phyloP scores from a whole-genome alignment of 2,888 invertebrate genomes.

The Spodoptera picta region DNA sequence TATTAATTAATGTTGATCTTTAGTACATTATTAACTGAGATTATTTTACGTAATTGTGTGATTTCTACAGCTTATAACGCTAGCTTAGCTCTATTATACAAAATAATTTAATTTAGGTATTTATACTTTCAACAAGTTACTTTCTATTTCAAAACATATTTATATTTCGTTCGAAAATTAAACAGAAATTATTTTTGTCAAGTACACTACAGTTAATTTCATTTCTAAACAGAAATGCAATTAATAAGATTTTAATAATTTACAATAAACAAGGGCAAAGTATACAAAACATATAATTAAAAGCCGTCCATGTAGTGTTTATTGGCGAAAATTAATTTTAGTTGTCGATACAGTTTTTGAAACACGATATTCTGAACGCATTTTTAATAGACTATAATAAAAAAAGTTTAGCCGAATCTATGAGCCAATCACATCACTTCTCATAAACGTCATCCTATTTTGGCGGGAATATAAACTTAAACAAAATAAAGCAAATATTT shows the following conservation, averaged over 20 bases:
- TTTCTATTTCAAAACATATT: slow-evolving; percentile 5
- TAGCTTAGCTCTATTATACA: slow-evolving; percentile 29
- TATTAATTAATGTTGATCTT: slow-evolving; percentile 49
- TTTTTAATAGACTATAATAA: slow-evolving; percentile 1
- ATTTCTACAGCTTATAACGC: slow-evolving; percentile 45
- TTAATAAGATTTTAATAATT: slow-evolving; percentile 28
- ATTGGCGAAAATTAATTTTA: slow-evolving; percentile 64
- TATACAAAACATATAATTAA: slow-evolving; percentile 74
- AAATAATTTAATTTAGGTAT: neutral
- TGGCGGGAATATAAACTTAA: slow-evolving; percentile 44
- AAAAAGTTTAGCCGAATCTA: slow-evolving; percentile 23
- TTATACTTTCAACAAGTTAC: slow-evolving; percentile 8
- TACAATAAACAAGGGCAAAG: slow-evolving; percentile 66
- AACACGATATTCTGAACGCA: slow-evolving; percentile 43
- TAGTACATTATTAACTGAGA: slow-evolving; percentile 40
- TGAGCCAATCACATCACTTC: slow-evolving; percentile 50
- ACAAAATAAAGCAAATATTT: slow-evolving; percentile 6
- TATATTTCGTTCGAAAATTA: slow-evolving; percentile 30
- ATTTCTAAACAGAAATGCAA: slow-evolving; percentile 29
- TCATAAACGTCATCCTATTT: slow-evolving; percentile 22
- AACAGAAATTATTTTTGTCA: slow-evolving; percentile 31
- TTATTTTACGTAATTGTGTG: slow-evolving; percentile 30
- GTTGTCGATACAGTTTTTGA: slow-evolving; percentile 42
- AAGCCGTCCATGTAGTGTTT: slow-evolving; percentile 83
- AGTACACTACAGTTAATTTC: slow-evolving; percentile 44